Base-by-base conservation (phyloP, 1,140 invertebrate species). In the Planococcus citri region DNA sequence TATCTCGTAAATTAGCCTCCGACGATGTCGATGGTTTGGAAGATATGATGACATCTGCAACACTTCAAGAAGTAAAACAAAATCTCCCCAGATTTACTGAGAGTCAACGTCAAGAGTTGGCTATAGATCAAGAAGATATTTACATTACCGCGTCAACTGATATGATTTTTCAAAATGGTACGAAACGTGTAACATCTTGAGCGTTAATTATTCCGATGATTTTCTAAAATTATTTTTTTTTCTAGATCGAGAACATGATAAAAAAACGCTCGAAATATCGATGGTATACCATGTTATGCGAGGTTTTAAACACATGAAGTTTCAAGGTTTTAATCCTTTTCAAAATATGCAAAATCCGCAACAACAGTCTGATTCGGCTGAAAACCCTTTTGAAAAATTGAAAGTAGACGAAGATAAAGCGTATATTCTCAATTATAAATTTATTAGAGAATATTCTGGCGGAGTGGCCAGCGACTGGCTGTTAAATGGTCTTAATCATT, bases 41-140 rank as follows among this genome's bases (percentile, higher is more conserved):
- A 24, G 60, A 27, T 24, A 25, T 64, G 60, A 20, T 64, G 22
- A 64, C 60, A 10, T 1, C 21, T 6, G 25, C 2, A 4, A 21
- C 20, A 3, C 25, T 64, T 17, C 22, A 64, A 27, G 60, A 64
- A 64, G 4, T 64, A 10, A 22, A 25, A 64, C 10, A 2, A 6
- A 64, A 64, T 64, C 17, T 64, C 2, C 20, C 22, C 17, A 64
- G 24, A 9, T 64, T 64, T 64, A 24, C 60, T 1, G 60, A 24
- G 21, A 27, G 60, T 64, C 20, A 64, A 21, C 60, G 60, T 64
- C 60, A 64, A 64, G 60, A 64, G 10, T 64, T 64, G 24, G 60
- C 60, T 14, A 27, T 25, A 10, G 6, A 14, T 22, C 10, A 12
- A 4, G 60, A 25, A 24, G 60, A 64, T 25, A 24, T 64, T 25